phyloP scores from a whole-genome alignment of 2,888 invertebrate genomes.

The Spatulosminthurus flaviceps region DNA sequence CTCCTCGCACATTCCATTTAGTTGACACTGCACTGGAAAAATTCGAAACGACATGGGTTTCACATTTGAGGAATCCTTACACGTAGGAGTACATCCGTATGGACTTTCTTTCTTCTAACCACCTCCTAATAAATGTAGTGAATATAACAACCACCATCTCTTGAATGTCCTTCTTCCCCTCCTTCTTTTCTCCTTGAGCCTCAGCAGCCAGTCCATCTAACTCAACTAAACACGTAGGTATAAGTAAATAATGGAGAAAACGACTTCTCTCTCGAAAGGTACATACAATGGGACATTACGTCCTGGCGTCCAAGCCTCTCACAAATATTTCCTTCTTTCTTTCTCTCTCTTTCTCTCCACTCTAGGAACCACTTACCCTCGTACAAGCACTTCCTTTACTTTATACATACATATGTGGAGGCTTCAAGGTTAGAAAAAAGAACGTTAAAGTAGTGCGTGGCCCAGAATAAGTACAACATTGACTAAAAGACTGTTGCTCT shows the following conservation, averaged over 20 bases:
- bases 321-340: neutral
- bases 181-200: too few relatives aligned
- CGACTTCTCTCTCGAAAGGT: neutral
- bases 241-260: constrained; percentile 32
- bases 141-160: constrained; percentile 20
- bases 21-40: neutral
- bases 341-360: constrained; percentile 1
- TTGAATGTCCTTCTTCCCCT: constrained; percentile 30
- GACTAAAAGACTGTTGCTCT: neutral
- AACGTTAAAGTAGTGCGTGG: too few relatives aligned
- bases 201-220: constrained; percentile 33
- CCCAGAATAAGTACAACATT: neutral
- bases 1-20: neutral
- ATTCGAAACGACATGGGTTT: constrained; percentile 8
- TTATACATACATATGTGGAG: neutral
- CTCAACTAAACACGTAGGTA: constrained; percentile 31
- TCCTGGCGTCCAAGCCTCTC: constrained; percentile 7
- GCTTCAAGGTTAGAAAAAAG: too few relatives aligned
- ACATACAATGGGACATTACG: constrained; percentile 1
- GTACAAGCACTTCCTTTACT: neutral
- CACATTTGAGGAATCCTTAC: constrained; percentile 33
- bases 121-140: constrained; percentile 21
- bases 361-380: neutral
- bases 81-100: constrained; percentile 23
- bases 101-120: neutral